A percentile compares a stretch with the other conserved stretches of the same genome.
Evolutionary conservation across 1,140 invertebrate genomes (phyloP).

Genomic region (Parapsyche elsis): DNA sequence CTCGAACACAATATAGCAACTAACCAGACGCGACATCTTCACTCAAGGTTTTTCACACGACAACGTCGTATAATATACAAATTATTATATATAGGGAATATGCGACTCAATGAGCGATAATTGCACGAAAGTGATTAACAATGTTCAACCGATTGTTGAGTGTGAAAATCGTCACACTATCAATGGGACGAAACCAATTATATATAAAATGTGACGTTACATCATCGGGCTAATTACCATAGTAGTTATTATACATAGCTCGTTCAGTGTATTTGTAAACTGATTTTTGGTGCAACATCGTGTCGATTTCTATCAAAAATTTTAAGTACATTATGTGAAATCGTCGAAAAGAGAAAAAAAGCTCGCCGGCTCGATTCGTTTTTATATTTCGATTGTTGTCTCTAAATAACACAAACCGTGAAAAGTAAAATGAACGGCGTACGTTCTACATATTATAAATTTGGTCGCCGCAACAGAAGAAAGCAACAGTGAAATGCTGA

Average conservation of each 20-base stretch:
- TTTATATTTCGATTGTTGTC: background rate
- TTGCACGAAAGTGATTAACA: background rate
- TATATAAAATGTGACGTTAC: background rate
- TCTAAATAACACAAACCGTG: slow-evolving; percentile 30
- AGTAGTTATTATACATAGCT: no score
- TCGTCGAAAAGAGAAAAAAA: background rate
- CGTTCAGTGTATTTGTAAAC: no score
- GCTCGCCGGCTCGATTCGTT: background rate
- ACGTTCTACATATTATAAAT: slow-evolving; percentile 24
- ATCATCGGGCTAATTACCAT: no score
- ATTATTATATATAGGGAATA: background rate
- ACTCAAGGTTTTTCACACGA: slow-evolving; percentile 25
- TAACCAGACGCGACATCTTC: background rate
- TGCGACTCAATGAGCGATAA: background rate
- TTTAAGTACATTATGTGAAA: slow-evolving; percentile 6
- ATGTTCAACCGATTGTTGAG: background rate
- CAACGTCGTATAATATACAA: background rate
- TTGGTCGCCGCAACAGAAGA: slow-evolving; percentile 22
- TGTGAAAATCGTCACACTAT: background rate
- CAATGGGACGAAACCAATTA: background rate
- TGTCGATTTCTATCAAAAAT: no score
- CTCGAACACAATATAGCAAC: background rate
- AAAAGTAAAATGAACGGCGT: slow-evolving; percentile 32
- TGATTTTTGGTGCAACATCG: no score
- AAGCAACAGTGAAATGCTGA: slow-evolving; percentile 40